Evolutionary conservation across 1,140 invertebrate species (phyloP).

Genomic region (Euwallacea similis): DNA sequence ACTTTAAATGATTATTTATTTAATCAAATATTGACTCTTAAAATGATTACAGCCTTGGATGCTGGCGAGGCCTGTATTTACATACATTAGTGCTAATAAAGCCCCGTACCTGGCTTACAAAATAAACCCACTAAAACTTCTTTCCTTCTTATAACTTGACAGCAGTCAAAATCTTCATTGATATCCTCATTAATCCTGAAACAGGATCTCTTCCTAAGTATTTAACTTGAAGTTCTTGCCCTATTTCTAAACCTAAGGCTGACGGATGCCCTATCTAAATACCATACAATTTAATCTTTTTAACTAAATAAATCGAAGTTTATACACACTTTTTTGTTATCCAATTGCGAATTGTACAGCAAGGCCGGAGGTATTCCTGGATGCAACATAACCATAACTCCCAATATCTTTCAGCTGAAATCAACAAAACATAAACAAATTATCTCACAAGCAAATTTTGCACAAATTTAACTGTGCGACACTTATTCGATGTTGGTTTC

Average conservation of each 20-base stretch:
- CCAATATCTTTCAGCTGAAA: constrained; percentile 71
- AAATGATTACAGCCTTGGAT: too few species aligned
- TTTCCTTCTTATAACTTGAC: constrained; percentile 4
- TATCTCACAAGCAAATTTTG: too few species aligned
- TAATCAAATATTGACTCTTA: too few species aligned
- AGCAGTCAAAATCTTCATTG: constrained; percentile 77
- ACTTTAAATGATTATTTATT: too few species aligned
- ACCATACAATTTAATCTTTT: not conserved
- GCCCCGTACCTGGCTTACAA: too few species aligned
- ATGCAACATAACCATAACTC: constrained; percentile 90
- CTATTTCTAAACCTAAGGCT: constrained; percentile 82
- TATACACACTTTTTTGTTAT: constrained; percentile 75
- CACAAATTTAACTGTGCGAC: too few species aligned
- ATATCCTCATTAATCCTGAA: constrained; percentile 85
- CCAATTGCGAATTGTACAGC: constrained; percentile 89
- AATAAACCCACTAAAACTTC: too few species aligned
- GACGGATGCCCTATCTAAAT: constrained; percentile 82
- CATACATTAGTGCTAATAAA: too few species aligned
- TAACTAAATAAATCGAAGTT: not conserved
- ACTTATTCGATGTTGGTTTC: too few species aligned
- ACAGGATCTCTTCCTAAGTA: constrained; percentile 97
- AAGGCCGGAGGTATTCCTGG: constrained; percentile 81
- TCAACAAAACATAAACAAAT: not conserved
- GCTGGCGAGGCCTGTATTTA: too few species aligned
- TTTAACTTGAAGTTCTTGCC: constrained; percentile 91